phyloP scores from a whole-genome alignment of 1,140 invertebrate species.

The Kradibia gibbosae region DNA sequence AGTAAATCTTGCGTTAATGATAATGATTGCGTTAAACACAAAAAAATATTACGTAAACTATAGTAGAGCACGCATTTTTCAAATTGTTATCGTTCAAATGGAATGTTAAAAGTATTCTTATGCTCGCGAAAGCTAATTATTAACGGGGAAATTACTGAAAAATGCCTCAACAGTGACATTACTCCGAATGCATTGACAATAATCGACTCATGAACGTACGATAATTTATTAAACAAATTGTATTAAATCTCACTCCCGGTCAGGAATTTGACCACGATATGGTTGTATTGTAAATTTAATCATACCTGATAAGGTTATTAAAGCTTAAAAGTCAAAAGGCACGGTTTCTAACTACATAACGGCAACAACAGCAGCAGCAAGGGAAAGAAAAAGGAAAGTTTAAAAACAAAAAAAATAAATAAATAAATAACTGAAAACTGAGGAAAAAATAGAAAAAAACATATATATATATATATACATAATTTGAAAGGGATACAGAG shows the following conservation, averaged over 20 bases:
- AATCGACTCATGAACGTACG: slow-evolving; percentile 56
- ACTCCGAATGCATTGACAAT: slow-evolving; percentile 72
- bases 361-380: too few relatives aligned
- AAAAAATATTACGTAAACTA: slow-evolving; percentile 5
- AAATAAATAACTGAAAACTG: background rate
- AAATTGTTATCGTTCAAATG: slow-evolving; percentile 31
- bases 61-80: slow-evolving; percentile 28
- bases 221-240: slow-evolving; percentile 48
- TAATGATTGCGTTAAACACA: too few relatives aligned
- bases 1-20: slow-evolving; percentile 26
- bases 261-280: slow-evolving; percentile 54
- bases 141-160: slow-evolving; percentile 36
- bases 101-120: slow-evolving; percentile 39
- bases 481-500: slow-evolving; percentile 14
- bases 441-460: slow-evolving; percentile 23
- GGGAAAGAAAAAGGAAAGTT: too few relatives aligned
- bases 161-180: slow-evolving; percentile 63
- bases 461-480: background rate
- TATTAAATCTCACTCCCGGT: slow-evolving; percentile 42
- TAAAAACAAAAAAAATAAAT: too few relatives aligned
- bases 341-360: too few relatives aligned
- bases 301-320: background rate
- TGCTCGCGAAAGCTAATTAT: slow-evolving; percentile 20
- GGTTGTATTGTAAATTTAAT: slow-evolving; percentile 29
- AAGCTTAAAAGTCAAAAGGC: too few relatives aligned